Evolutionary conservation across 2,797 vertebrate species (phyloP).

Genomic region (Austrolebias charrua): DNA sequence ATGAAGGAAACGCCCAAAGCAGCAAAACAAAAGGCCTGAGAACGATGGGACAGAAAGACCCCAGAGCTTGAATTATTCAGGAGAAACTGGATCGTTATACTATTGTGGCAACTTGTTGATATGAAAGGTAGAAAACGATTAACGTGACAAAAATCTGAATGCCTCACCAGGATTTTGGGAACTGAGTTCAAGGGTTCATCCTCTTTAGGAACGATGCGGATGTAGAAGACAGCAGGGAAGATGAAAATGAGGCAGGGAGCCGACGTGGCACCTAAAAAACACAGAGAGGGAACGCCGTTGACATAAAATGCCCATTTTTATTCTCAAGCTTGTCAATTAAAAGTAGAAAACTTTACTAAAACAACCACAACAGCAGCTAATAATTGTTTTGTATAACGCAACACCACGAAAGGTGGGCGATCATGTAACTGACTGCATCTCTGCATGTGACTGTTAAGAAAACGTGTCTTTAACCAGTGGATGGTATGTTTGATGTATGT

Average conservation of each 20-base stretch:
- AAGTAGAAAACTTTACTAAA: too few relatives aligned
- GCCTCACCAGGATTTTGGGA: conserved; percentile 91
- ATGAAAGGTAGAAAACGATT: too few relatives aligned
- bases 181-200: conserved; percentile 87
- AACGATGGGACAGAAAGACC: conserved; percentile 10
- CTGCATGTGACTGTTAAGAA: not conserved
- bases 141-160: not conserved
- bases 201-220: conserved; percentile 94
- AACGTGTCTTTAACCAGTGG: too few relatives aligned
- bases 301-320: not conserved
- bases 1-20: conserved; percentile 91
- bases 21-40: conserved; percentile 90
- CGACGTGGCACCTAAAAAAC: conserved; percentile 89
- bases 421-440: not conserved
- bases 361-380: too few relatives aligned
- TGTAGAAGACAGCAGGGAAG: conserved; percentile 97
- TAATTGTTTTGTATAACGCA: too few relatives aligned
- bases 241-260: conserved; percentile 99
- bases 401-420: too few relatives aligned
- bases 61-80: not conserved
- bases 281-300: too few relatives aligned
- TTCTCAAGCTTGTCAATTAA: not conserved
- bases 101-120: not conserved
- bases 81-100: not conserved
- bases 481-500: too few relatives aligned